Conservation (phyloP, 2,888 invertebrate genomes). For the Orthonychiurus folsomi region DNA sequence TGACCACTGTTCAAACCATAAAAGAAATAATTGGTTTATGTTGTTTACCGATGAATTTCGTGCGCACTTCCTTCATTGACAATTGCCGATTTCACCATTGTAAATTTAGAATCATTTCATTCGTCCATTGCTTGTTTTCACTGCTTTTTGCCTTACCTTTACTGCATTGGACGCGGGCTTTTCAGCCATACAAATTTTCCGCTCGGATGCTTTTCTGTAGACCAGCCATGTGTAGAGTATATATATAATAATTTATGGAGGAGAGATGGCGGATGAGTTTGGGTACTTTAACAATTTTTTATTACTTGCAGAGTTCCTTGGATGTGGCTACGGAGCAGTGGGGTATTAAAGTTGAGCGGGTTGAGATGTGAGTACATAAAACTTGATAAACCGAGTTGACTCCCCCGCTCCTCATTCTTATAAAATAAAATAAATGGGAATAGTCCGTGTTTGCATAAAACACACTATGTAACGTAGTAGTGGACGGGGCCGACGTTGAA, state of each 20-base stretch:
- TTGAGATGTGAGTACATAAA: slow-evolving; percentile 69
- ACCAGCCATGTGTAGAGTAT: not conserved
- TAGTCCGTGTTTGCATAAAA: not conserved
- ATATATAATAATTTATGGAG: slow-evolving; percentile 1
- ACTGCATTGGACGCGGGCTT: no score
- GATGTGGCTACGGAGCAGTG: slow-evolving; percentile 84
- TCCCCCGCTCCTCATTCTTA: not conserved
- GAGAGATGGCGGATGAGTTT: not conserved
- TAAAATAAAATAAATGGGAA: slow-evolving; percentile 5
- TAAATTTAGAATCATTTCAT: no score
- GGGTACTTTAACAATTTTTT: slow-evolving; percentile 4
- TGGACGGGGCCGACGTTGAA: no score
- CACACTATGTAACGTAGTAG: no score
- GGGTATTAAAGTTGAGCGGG: slow-evolving; percentile 88
- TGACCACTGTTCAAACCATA: no score
- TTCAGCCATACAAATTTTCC: not conserved
- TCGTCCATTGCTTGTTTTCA: no score
- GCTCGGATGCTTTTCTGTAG: not conserved
- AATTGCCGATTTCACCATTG: no score
- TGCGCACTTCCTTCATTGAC: no score
- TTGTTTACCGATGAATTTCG: no score
- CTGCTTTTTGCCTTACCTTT: no score
- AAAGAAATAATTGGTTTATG: no score
- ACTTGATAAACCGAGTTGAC: not conserved
- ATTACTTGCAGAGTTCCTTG: slow-evolving; percentile 55